Base-by-base conservation (phyloP, 2,888 invertebrate species). In the Chaetogeoica ovagalla region DNA sequence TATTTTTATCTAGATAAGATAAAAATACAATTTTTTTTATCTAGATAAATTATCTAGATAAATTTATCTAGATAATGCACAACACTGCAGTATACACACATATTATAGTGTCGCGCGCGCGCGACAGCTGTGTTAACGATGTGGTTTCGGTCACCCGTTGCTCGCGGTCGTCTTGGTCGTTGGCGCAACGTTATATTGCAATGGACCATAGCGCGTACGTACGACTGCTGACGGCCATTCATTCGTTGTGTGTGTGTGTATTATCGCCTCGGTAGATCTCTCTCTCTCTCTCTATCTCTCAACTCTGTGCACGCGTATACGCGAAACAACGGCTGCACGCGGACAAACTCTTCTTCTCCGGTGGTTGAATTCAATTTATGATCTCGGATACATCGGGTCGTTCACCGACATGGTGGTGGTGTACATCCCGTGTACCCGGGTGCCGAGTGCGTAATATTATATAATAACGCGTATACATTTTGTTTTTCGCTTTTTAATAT, bases 331-430 rank as follows among this genome's bases (percentile, higher is more conserved):
- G 1, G 4, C 30, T 30, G 30, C 4, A 30, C 30, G 30, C 30
- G 4, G 4, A 30, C 1, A 30, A 30, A 30, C 30, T 30, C 30
- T 30, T 30, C 30, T 30, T n/a, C 19, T 17, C 15, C n/a, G 73
- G 62, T 73, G 73, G 62, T 62, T 73, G 30, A 73, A 73, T 73
- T 73, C 73, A 73, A 73, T 73, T 73, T 73, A 73, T 73, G 73
- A 73, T 73, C 71, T 59, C 39, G 43, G 52, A 62, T 30, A 62
- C 62, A 23, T 15, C 72, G 52, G 55, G 63, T 74, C 74, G 63
- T 74, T 74, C 74, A 65, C 55, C 74, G 71, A 7, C 19, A 4
- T 30, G 30, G 30, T 30, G 30, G 30, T 30, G 30, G 17, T 19
- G 17, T 23, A 4, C 23, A 23, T 43, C 4, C 57, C 15, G 17